Percentiles rank a stretch among this genome's conserved stretches.
Evolutionary conservation across 2,888 invertebrate species (phyloP).

Genomic region (Dryomyza anilis): DNA sequence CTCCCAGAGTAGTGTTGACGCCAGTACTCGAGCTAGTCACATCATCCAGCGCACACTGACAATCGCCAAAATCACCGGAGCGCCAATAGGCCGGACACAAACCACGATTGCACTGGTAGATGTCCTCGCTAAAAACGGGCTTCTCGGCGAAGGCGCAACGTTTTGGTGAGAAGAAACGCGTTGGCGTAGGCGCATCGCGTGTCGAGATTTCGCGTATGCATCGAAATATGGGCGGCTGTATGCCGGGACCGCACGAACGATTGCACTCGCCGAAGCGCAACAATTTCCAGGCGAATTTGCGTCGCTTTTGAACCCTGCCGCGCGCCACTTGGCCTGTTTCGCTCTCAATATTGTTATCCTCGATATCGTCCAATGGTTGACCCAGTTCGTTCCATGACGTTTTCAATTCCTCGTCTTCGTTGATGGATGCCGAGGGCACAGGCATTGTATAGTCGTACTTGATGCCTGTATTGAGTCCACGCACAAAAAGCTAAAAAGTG

Average conservation of each 20-base stretch:
- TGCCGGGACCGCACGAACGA: slow-evolving; percentile 73
- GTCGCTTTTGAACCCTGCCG: slow-evolving; percentile 61
- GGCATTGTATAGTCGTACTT: slow-evolving; percentile 86
- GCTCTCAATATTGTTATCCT: slow-evolving; percentile 39
- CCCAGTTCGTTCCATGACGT: slow-evolving; percentile 54
- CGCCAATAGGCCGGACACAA: slow-evolving; percentile 84
- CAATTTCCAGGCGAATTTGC: slow-evolving; percentile 74
- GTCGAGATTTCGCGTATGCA: slow-evolving; percentile 71
- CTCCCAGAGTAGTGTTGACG: slow-evolving; percentile 66
- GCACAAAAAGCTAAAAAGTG: slow-evolving; percentile 72
- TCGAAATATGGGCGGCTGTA: slow-evolving; percentile 55
- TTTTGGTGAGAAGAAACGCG: slow-evolving; percentile 69
- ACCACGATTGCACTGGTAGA: slow-evolving; percentile 72
- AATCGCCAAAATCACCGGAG: slow-evolving; percentile 76
- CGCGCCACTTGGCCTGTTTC: slow-evolving; percentile 33
- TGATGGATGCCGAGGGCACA: slow-evolving; percentile 59
- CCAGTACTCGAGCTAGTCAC: too few relatives aligned
- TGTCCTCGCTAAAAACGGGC: slow-evolving; percentile 66
- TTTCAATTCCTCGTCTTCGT: slow-evolving; percentile 56
- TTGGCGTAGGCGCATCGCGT: too few relatives aligned
- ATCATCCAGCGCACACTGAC: slow-evolving; percentile 69
- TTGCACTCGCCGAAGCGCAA: slow-evolving; percentile 79
- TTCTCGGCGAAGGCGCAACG: slow-evolving; percentile 69
- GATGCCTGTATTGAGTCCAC: slow-evolving; percentile 82
- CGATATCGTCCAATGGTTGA: slow-evolving; percentile 48